These are phyloP conservation scores for Patella caerulea DNA, from an alignment of 2,888 invertebrate genomes.

Conservation along the genomic window DNA sequence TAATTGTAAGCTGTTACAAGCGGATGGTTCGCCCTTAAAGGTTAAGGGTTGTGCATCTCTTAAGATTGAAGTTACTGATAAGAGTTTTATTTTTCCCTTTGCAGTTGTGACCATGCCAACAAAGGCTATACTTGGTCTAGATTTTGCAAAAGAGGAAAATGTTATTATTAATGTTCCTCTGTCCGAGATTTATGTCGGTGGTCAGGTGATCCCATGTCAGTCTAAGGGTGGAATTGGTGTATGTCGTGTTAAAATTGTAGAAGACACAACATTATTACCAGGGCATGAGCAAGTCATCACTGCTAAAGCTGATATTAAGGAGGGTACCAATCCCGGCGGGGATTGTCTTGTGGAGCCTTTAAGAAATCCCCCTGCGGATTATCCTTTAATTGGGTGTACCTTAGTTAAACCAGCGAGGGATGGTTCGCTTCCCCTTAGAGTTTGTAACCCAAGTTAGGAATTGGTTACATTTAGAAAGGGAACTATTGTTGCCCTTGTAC, in stretches of 20 bases:
- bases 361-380: background rate
- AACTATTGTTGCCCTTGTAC: background rate
- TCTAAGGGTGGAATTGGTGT: constrained; percentile 2
- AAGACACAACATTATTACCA: background rate
- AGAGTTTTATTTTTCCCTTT: background rate
- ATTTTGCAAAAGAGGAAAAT: background rate
- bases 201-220: background rate
- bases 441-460: background rate
- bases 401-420: background rate
- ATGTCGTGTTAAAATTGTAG: background rate
- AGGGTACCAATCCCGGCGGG: no score
- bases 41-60: background rate
- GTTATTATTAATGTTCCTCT: background rate
- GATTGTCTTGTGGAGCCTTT: background rate
- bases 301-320: background rate
- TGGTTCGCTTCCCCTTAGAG: background rate
- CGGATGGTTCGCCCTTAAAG: background rate
- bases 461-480: background rate
- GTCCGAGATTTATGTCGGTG: background rate
- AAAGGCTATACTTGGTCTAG: background rate
- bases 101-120: background rate
- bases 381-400: background rate
- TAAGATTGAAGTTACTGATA: background rate
- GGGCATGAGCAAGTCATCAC: background rate
- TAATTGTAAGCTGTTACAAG: background rate